Evolutionary conservation across 2,888 invertebrate genomes (phyloP).

Genomic region (Drosophila borborema): DNA sequence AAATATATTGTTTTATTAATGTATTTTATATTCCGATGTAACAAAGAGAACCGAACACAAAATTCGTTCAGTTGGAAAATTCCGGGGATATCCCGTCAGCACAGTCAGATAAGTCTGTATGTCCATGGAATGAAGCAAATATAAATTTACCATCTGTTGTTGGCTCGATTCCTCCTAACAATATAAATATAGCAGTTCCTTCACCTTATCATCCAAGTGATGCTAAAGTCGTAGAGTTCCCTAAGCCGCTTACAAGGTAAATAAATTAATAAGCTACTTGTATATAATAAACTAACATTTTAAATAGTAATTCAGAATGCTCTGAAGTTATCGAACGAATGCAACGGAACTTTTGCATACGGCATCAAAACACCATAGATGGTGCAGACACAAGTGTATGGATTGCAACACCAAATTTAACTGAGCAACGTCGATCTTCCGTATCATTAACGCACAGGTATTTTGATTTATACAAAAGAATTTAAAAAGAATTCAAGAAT

Average conservation of each 20-base stretch:
- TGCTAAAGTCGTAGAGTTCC: constrained; percentile 17
- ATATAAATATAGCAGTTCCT: constrained; percentile 5
- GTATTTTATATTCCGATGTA: background rate
- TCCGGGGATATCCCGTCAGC: constrained; percentile 71
- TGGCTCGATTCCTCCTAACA: constrained; percentile 11
- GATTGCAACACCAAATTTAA: constrained; percentile 80
- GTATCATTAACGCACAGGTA: constrained; percentile 84
- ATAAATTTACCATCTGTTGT: constrained; percentile 23
- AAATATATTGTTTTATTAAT: background rate
- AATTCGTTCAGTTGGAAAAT: constrained; percentile 79
- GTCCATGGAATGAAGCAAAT: constrained; percentile 83
- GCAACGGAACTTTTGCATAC: constrained; percentile 88
- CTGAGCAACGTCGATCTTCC: constrained; percentile 84
- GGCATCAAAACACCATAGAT: constrained; percentile 90
- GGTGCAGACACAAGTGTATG: constrained; percentile 87
- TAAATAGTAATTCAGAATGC: constrained; percentile 87
- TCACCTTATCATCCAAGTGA: background rate
- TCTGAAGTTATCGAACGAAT: constrained; percentile 88
- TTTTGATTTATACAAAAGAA: background rate
- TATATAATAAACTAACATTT: background rate
- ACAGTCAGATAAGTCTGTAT: constrained; percentile 74
- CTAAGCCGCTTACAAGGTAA: constrained; percentile 76
- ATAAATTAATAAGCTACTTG: too few relatives aligned
- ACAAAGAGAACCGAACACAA: constrained; percentile 78
- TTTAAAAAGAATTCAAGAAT: background rate